Evolutionary conservation across 2,888 invertebrate species (phyloP).

Genomic region (Sylvicola cinctus): DNA sequence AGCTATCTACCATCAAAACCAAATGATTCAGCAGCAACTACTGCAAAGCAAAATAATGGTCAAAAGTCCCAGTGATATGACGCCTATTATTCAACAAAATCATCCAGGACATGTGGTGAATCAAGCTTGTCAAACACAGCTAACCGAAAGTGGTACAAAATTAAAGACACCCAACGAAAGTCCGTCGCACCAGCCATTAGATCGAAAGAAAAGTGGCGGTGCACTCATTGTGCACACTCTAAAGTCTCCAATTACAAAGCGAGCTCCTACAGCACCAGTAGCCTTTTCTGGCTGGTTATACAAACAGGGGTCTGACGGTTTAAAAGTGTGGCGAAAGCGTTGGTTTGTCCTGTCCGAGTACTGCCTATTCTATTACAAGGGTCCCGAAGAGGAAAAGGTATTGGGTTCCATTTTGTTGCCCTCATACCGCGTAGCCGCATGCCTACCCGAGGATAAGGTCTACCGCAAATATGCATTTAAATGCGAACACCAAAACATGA

Average conservation of each 20-base stretch:
- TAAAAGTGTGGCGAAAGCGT: conserved; percentile 84
- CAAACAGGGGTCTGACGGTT: conserved; percentile 81
- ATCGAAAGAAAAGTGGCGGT: conserved; percentile 25
- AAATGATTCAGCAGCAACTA: conserved; percentile 10
- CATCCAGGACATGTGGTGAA: conserved; percentile 25
- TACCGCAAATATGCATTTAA: conserved; percentile 79
- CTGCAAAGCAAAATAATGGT: conserved; percentile 10
- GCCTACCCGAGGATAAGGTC: conserved; percentile 63
- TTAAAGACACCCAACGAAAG: conserved; percentile 7
- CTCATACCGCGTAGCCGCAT: conserved; percentile 73
- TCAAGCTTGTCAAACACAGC: conserved; percentile 25
- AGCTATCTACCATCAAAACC: conserved; percentile 4
- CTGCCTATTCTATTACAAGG: conserved; percentile 87
- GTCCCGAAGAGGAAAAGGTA: conserved; percentile 71
- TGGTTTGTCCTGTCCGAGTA: conserved; percentile 91
- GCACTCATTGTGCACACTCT: conserved; percentile 38
- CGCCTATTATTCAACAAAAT: conserved; percentile 25
- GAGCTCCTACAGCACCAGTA: conserved; percentile 67
- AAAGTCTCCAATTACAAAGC: conserved; percentile 64
- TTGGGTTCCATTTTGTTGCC: conserved; percentile 78
- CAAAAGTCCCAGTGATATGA: conserved; percentile 20
- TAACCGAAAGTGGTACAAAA: conserved; percentile 15
- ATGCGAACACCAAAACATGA: conserved; percentile 85
- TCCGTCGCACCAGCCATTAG: conserved; percentile 12
- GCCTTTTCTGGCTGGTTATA: conserved; percentile 76